phyloP scores from a whole-genome alignment of 1,140 invertebrate genomes.

The Brachionus rotundiformis region DNA sequence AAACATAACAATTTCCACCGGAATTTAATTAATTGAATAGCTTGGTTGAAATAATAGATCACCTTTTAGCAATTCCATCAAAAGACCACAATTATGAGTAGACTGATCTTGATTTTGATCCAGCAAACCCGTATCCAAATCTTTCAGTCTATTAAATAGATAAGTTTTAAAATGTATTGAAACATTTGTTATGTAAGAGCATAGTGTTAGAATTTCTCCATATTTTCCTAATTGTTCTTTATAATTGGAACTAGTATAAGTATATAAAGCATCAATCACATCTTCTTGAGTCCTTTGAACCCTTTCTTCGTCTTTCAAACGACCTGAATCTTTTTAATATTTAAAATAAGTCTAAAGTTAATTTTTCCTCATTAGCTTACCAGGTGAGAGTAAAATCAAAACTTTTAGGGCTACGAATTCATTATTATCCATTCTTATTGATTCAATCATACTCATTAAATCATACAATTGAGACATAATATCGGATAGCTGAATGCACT shows the following conservation, averaged over 20 bases:
- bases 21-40: slow-evolving; percentile 34
- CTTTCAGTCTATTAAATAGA: slow-evolving; percentile 53
- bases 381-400: slow-evolving; percentile 85
- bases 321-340: slow-evolving; percentile 77
- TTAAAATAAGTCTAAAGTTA: no score
- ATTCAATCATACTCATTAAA: slow-evolving; percentile 88
- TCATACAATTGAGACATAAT: slow-evolving; percentile 68
- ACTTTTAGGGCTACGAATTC: slow-evolving; percentile 95
- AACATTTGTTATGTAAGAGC: slow-evolving; percentile 88
- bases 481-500: slow-evolving; percentile 57
- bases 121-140: slow-evolving; percentile 71
- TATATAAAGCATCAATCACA: slow-evolving; percentile 84
- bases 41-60: slow-evolving; percentile 50
- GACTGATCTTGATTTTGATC: slow-evolving; percentile 71
- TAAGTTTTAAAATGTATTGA: slow-evolving; percentile 87
- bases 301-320: slow-evolving; percentile 84
- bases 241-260: slow-evolving; percentile 86
- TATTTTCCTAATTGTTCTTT: slow-evolving; percentile 89
- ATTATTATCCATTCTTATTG: slow-evolving; percentile 89
- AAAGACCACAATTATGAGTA: slow-evolving; percentile 74
- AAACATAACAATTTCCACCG: not conserved
- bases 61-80: slow-evolving; percentile 86
- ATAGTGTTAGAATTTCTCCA: slow-evolving; percentile 84
- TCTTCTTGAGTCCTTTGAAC: slow-evolving; percentile 89
- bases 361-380: slow-evolving; percentile 66